These are phyloP conservation scores for Calcarius lapponicus DNA, from an alignment of 2,797 vertebrate species.

Conservation along the genomic window DNA sequence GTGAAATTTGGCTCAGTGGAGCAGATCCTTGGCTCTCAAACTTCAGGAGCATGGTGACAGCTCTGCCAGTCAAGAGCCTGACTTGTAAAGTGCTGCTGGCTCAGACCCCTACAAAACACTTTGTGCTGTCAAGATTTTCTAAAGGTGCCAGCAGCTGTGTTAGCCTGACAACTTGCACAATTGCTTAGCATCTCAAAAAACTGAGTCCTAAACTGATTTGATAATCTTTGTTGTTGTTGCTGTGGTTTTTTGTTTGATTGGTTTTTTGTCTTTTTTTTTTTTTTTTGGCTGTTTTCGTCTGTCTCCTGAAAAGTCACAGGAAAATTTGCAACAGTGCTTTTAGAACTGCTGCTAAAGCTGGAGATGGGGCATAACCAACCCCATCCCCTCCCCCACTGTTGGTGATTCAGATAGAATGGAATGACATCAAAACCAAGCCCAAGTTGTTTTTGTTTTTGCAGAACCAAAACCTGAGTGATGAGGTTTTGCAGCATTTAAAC, in stretches of 20 bases:
- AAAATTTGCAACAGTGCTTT: not conserved
- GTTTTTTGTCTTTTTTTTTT: not conserved
- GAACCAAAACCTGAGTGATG: slow-evolving; percentile 62
- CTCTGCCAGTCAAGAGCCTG: not conserved
- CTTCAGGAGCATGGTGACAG: not conserved
- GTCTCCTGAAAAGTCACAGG: not conserved
- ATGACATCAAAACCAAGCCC: slow-evolving; percentile 9
- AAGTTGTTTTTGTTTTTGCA: slow-evolving; percentile 51
- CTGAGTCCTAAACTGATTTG: not conserved
- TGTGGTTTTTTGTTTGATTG: not conserved
- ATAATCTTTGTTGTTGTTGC: not conserved
- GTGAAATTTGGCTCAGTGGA: not conserved
- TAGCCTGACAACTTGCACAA: not conserved
- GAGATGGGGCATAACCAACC: not conserved
- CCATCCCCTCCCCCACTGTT: not conserved
- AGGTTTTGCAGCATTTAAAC: slow-evolving; percentile 61
- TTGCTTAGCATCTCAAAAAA: not conserved
- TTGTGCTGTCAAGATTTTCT: not conserved
- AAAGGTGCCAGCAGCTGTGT: not conserved
- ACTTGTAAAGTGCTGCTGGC: not conserved
- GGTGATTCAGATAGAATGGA: slow-evolving; percentile 46
- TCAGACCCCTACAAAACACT: not conserved
- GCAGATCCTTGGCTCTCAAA: not conserved
- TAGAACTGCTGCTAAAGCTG: not conserved
- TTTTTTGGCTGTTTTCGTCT: not conserved